A percentile compares a stretch with the other conserved stretches of the same genome.
Conservation (phyloP, 2,113 vertebrate genomes). For the Microtus ochrogaster region DNA sequence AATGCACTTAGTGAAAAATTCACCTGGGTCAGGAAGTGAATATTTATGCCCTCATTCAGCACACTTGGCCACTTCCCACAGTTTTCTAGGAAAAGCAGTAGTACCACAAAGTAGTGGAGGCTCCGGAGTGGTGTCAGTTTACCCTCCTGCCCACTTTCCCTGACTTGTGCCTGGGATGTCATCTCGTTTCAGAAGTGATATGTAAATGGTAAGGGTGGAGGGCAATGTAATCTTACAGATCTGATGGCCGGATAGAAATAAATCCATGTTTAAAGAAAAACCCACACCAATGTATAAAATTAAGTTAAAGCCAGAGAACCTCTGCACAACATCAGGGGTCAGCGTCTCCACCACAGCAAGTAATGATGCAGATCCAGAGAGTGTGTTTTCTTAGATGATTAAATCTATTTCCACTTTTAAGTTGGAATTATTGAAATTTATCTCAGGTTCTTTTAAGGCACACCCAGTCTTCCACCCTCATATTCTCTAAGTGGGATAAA, state of each 20-base stretch:
- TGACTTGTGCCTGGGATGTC: not conserved
- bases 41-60: not conserved
- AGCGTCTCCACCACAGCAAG: not conserved
- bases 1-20: not conserved
- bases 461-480: not conserved
- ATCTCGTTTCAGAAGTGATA: not conserved
- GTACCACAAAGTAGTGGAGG: not conserved
- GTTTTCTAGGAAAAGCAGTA: not conserved
- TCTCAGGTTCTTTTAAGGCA: not conserved
- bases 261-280: not conserved
- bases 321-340: not conserved
- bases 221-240: not conserved
- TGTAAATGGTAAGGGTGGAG: not conserved
- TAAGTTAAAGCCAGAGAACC: not conserved
- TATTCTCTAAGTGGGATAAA: not conserved
- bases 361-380: not conserved
- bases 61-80: not conserved
- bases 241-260: slow-evolving; percentile 24
- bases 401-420: not conserved
- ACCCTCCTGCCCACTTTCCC: not conserved
- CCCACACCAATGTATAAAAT: not conserved
- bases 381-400: not conserved
- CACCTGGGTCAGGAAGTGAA: not conserved
- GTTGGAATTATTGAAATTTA: not conserved
- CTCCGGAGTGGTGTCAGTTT: not conserved